Conservation (phyloP, 2,888 invertebrate species). For the Neoascia interrupta region DNA sequence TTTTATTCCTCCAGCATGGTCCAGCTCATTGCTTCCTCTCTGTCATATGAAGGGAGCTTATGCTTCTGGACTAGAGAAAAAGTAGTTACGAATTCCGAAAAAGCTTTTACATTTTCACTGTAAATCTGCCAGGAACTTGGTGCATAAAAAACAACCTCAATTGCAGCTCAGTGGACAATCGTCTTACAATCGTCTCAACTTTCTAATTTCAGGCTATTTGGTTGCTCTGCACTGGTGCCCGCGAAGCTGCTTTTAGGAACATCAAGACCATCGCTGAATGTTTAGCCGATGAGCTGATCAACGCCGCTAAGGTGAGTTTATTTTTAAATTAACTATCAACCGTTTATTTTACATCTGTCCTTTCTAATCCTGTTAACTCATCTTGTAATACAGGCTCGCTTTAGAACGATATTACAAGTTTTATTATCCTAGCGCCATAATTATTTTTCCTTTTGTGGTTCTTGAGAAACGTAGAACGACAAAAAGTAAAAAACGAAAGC, state of each 20-base stretch:
- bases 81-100: slow-evolving; percentile 32
- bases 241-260: slow-evolving; percentile 99
- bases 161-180: not conserved
- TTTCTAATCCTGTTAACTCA: slow-evolving; percentile 68
- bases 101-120: not conserved
- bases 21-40: slow-evolving; percentile 70
- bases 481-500: too few species aligned
- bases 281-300: slow-evolving; percentile 99
- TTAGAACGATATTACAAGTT: slow-evolving; percentile 70
- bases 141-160: not conserved
- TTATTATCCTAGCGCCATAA: slow-evolving; percentile 49
- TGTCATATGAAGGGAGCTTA: slow-evolving; percentile 63
- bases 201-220: slow-evolving; percentile 89
- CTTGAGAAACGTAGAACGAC: slow-evolving; percentile 51
- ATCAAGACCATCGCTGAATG: slow-evolving; percentile 99
- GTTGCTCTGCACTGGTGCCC: slow-evolving; percentile 98
- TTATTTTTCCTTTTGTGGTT: not conserved
- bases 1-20: too few species aligned
- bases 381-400: slow-evolving; percentile 71
- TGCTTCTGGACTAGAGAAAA: slow-evolving; percentile 72
- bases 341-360: slow-evolving; percentile 55
- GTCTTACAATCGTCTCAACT: not conserved
- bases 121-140: slow-evolving; percentile 3
- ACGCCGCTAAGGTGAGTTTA: slow-evolving; percentile 93
- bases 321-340: slow-evolving; percentile 43